These are phyloP conservation scores for Steinernema khuongi DNA, from an alignment of 1,140 invertebrate genomes.

Conservation along the genomic window DNA sequence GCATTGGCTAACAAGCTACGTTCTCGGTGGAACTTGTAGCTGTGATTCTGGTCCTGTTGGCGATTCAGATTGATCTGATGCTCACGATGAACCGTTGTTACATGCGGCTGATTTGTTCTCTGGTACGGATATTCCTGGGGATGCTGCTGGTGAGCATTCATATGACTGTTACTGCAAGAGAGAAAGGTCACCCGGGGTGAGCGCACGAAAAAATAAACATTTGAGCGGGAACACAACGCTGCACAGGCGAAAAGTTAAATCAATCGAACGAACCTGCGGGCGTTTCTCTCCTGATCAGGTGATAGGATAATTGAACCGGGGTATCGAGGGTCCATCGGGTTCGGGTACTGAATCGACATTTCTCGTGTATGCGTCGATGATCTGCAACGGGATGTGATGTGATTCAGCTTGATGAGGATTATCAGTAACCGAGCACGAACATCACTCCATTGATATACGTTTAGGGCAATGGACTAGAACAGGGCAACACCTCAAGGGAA, in stretches of 20 bases:
- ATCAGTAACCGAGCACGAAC: neutral
- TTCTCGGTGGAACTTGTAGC: neutral
- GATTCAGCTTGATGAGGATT: neutral
- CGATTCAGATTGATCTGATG: neutral
- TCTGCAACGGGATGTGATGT: neutral
- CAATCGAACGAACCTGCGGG: neutral
- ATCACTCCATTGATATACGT: neutral
- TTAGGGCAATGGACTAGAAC: neutral
- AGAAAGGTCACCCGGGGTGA: neutral
- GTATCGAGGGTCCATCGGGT: too few species aligned
- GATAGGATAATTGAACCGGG: neutral
- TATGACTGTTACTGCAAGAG: neutral
- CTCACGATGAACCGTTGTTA: neutral
- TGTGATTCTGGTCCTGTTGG: constrained; percentile 1
- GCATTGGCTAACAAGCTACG: too few species aligned
- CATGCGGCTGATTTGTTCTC: too few species aligned
- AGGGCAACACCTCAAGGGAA: neutral
- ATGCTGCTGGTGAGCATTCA: neutral
- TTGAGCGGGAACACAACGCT: neutral
- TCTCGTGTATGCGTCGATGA: too few species aligned
- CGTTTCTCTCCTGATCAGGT: constrained; percentile 5
- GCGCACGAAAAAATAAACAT: neutral
- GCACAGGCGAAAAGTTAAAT: neutral
- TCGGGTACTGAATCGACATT: too few species aligned
- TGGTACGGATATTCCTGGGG: neutral